A percentile compares a stretch with the other conserved stretches of the same genome.
phyloP scores from a whole-genome alignment of 2,113 vertebrate genomes.

The Thryonomys swinderianus region DNA sequence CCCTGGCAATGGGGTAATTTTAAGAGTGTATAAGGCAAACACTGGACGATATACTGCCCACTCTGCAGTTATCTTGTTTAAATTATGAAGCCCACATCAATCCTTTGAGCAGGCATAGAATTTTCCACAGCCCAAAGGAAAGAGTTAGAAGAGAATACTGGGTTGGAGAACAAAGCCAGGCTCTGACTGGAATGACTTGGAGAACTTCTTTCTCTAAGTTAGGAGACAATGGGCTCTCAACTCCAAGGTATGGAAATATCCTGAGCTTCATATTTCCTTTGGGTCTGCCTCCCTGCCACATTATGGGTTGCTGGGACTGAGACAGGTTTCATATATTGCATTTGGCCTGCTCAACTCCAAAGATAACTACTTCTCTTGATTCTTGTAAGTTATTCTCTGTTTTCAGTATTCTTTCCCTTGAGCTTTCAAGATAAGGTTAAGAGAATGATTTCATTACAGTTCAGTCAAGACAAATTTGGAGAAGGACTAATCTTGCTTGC shows the following conservation, averaged over 20 bases:
- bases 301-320: background rate
- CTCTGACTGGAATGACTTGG: background rate
- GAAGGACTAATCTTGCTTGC: background rate
- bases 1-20: background rate
- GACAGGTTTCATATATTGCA: background rate
- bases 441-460: background rate
- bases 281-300: background rate
- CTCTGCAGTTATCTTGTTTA: background rate
- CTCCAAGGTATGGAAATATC: background rate
- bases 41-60: background rate
- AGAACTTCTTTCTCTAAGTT: conserved; percentile 18
- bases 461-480: background rate
- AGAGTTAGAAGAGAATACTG: background rate
- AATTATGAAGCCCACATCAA: background rate
- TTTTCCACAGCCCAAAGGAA: background rate
- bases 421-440: background rate
- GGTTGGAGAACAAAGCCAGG: background rate
- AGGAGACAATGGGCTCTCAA: background rate
- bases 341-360: conserved; percentile 21
- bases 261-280: background rate
- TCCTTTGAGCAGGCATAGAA: background rate
- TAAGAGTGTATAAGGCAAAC: background rate
- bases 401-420: background rate
- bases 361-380: background rate
- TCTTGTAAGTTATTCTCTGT: background rate